These are phyloP conservation scores for Cervus canadensis DNA, from an alignment of 2,113 vertebrate species.

Conservation along the genomic window DNA sequence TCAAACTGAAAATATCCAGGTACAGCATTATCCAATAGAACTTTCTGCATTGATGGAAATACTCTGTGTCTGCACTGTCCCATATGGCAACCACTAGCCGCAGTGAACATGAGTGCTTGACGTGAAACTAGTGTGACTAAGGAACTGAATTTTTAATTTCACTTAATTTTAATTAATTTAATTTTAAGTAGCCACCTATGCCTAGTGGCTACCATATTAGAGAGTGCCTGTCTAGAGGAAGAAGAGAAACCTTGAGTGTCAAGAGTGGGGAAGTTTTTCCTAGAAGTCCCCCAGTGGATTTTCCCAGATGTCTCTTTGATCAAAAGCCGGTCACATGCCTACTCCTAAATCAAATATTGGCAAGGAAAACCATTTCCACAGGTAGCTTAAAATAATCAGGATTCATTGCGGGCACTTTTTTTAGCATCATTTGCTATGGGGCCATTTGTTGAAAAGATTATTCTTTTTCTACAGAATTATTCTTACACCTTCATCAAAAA, in stretches of 20 bases:
- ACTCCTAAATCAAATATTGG: neutral
- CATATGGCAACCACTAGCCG: neutral
- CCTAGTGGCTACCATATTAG: neutral
- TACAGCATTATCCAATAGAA: neutral
- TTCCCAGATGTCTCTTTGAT: neutral
- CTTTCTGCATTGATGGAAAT: neutral
- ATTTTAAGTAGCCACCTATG: neutral
- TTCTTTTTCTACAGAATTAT: neutral
- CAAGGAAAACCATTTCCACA: neutral
- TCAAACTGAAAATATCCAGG: neutral
- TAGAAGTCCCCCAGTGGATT: neutral
- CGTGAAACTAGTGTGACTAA: neutral
- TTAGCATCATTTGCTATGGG: neutral
- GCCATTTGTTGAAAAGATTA: neutral
- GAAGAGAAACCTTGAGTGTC: neutral
- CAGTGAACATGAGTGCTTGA: neutral
- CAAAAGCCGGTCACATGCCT: neutral
- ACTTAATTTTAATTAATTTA: neutral
- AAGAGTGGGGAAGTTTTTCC: neutral
- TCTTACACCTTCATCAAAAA: neutral
- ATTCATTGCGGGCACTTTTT: neutral
- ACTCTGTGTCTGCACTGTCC: neutral
- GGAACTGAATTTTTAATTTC: neutral
- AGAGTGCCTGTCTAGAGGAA: neutral
- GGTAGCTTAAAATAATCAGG: neutral